Evolutionary conservation across 1,140 invertebrate species (phyloP), one percentile per base, ranked within the genome.

Genomic region (Scaptomyza graminum): DNA sequence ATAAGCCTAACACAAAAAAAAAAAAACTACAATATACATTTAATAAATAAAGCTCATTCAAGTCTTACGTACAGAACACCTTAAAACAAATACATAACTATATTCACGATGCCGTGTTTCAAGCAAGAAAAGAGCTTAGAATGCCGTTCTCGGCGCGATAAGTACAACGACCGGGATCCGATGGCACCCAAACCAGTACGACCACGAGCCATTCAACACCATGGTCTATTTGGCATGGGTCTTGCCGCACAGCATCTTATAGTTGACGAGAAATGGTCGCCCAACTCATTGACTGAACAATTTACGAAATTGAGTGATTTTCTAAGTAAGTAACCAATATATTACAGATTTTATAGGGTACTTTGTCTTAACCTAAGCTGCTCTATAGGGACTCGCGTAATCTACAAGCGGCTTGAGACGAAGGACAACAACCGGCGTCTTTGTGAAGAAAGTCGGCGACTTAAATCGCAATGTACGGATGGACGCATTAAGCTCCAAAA

Each of bases 161-260:
- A 51, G 9, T 18, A 7, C 2, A 46, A 37, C 5, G 63, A 52
- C 6, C 22, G 16, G 5, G 73, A 83, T 55, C 54, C 70, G 6
- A 31, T 84, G 39, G 73, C 76, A 0, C 85, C 85, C 1, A 89
- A 82, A 37, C 79, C 90, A 5, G 90, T 91, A 44, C 87, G 85
- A 60, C 82, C 90, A 1, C 72, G 76, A 0, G 74, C 72, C 4
- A 49, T 91, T 4, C 59, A 63, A 11, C 66, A 64, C n/a, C 91
- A 92, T 67, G 90, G 90, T 9, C 70, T 92, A n/a, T 82, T 92
- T 5, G 90, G 90, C 22, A 61, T 76, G 25, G 56, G 73, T 6
- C 90, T 52, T 65, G 76, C 82, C 5, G 31, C 59, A 1, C 79
- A 88, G 31, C 91, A 92, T 50, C 72, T 89, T 46, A 78, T 92